Conservation (phyloP, 2,888 invertebrate genomes). For the Lepidocyrtinus sp. region DNA sequence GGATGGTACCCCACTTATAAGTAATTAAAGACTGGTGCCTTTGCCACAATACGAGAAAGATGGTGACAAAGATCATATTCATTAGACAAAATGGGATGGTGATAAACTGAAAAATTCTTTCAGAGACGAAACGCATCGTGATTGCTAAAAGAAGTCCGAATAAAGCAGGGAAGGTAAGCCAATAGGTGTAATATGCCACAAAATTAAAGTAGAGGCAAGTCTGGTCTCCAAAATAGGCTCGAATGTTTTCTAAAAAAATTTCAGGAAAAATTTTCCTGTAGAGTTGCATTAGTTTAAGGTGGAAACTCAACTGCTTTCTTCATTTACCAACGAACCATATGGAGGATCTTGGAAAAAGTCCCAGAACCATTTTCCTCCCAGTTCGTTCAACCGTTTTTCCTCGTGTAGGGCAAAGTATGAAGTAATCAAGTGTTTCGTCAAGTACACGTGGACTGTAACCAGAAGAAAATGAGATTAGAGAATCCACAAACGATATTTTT, state of each 20-base stretch:
- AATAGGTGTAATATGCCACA: slow-evolving; percentile 38
- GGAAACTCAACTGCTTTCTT: not conserved
- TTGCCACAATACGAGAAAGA: slow-evolving; percentile 45
- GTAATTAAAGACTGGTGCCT: slow-evolving; percentile 40
- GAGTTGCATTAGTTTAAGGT: not conserved
- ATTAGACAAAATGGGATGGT: slow-evolving; percentile 3
- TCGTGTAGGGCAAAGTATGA: slow-evolving; percentile 48
- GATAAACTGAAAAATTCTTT: not conserved
- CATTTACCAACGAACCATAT: slow-evolving; percentile 14
- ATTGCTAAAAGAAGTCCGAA: not conserved
- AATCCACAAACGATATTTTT: not conserved
- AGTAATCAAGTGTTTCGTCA: slow-evolving; percentile 12
- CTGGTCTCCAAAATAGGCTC: slow-evolving; percentile 49
- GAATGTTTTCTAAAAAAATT: slow-evolving; percentile 28
- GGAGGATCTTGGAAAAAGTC: slow-evolving; percentile 21
- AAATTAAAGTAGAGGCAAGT: slow-evolving; percentile 54
- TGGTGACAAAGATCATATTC: slow-evolving; percentile 42
- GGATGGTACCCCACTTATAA: slow-evolving; percentile 52
- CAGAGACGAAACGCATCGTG: no score
- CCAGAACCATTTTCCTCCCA: slow-evolving; percentile 35
- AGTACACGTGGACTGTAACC: slow-evolving; percentile 32
- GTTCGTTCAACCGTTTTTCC: slow-evolving; percentile 31
- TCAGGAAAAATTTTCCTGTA: not conserved
- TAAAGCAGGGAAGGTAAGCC: slow-evolving; percentile 23
- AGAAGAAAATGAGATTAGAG: not conserved